Evolutionary conservation across 2,113 vertebrate species (phyloP).

Genomic region (Oenanthe oenanthe): DNA sequence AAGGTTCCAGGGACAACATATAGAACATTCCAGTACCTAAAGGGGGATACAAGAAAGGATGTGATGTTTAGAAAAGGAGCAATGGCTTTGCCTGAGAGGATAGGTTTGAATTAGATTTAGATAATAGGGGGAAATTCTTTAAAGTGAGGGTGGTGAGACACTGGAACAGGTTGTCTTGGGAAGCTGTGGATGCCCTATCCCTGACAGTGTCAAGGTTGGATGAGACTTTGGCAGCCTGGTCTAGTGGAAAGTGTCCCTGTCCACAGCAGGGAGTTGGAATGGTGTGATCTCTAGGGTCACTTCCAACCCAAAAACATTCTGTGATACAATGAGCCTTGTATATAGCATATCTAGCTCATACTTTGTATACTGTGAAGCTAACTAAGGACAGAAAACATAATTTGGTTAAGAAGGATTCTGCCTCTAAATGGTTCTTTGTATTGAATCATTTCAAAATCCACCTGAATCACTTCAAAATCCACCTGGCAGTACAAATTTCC

Average conservation of each 20-base stretch:
- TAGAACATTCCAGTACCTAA: not conserved
- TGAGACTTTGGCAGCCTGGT: not conserved
- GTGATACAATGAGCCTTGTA: not conserved
- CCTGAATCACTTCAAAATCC: not conserved
- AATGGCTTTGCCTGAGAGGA: not conserved
- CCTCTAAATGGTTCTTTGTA: not conserved
- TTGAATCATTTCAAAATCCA: not conserved
- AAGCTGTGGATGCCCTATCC: not conserved
- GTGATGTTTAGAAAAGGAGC: not conserved
- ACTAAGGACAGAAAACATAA: not conserved
- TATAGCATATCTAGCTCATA: not conserved
- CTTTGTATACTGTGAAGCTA: not conserved
- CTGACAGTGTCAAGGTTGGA: not conserved
- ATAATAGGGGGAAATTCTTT: not conserved
- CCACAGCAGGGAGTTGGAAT: not conserved
- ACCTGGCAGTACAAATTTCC: not conserved
- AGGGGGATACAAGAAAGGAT: not conserved
- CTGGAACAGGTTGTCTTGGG: not conserved
- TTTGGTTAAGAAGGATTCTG: not conserved
- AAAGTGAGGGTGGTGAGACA: not conserved
- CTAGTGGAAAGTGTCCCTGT: not conserved
- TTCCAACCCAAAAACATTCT: not conserved
- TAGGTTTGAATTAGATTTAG: not conserved
- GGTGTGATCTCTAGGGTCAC: not conserved
- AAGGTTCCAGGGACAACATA: not conserved